Conservation (phyloP, 2,113 vertebrate species). For the Phyllostomus hastatus region DNA sequence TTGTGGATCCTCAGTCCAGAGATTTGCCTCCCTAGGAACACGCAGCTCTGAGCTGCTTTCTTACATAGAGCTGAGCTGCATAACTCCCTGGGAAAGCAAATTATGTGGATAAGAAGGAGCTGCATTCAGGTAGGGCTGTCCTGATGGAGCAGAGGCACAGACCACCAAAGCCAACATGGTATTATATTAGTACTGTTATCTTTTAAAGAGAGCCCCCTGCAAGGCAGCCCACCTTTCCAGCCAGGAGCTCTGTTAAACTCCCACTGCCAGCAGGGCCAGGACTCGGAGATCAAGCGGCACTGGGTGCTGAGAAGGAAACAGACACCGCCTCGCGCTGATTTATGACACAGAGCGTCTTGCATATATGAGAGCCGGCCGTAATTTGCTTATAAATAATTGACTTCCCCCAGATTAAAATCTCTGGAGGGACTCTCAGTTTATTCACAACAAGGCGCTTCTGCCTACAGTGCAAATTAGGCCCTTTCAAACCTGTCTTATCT, state of each 20-base stretch:
- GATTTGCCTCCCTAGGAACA: constrained; percentile 52
- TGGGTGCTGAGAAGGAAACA: neutral
- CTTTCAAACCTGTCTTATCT: constrained; percentile 89
- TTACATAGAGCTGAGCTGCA: constrained; percentile 36
- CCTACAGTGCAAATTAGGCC: constrained; percentile 88
- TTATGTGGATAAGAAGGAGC: fast-evolving
- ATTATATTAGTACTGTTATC: neutral
- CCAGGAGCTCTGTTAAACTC: constrained; percentile 61
- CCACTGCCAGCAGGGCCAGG: constrained; percentile 40
- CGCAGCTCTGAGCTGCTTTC: constrained; percentile 34
- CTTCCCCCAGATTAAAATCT: constrained; percentile 88
- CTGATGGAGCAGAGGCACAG: neutral
- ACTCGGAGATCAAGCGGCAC: constrained; percentile 25
- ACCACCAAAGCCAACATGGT: neutral
- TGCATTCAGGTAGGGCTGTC: fast-evolving
- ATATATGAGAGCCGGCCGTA: constrained; percentile 82
- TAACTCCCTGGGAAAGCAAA: neutral
- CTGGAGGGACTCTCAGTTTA: constrained; percentile 88
- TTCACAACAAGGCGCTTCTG: constrained; percentile 83
- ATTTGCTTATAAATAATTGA: constrained; percentile 97
- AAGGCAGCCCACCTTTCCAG: neutral
- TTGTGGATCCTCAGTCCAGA: constrained; percentile 58
- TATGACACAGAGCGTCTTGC: constrained; percentile 81
- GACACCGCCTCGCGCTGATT: constrained; percentile 80
- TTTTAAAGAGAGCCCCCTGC: neutral